Evolutionary conservation across 1,140 invertebrate genomes (phyloP).

Genomic region (Orchestia grillus): DNA sequence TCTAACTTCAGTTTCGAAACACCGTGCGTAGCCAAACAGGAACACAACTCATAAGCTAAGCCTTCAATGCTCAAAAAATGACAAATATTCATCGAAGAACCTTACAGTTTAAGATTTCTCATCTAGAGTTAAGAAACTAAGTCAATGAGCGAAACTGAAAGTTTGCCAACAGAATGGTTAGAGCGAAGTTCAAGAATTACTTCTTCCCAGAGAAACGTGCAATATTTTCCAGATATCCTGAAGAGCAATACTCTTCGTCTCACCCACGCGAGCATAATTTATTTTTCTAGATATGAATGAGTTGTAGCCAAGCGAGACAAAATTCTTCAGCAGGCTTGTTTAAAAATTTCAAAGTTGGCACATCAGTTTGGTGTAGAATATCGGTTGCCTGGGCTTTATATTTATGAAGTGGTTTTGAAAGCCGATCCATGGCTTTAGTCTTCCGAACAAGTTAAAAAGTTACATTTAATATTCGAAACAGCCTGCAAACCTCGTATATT

Average conservation of each 20-base stretch:
- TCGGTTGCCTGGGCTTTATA: background rate
- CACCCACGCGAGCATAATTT: background rate
- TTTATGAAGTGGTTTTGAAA: background rate
- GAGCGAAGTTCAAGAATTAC: background rate
- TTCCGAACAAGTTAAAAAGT: no score
- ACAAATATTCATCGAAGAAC: no score
- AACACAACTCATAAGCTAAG: no score
- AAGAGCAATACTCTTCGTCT: background rate
- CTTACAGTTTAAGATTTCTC: no score
- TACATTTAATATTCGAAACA: background rate
- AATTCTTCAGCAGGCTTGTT: background rate
- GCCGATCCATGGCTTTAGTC: background rate
- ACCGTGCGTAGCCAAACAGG: no score
- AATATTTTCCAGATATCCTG: background rate
- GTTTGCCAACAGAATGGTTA: background rate
- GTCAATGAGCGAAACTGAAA: no score
- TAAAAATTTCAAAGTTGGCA: background rate
- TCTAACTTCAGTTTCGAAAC: no score
- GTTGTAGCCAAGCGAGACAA: background rate
- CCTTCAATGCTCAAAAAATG: no score
- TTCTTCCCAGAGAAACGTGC: background rate
- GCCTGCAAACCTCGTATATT: background rate
- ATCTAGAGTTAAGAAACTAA: no score
- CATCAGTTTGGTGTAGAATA: background rate
- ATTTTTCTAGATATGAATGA: background rate